Evolutionary conservation across 2,113 vertebrate genomes (phyloP), one percentile per base, ranked within the genome.

Genomic region (Percina caprodes): DNA sequence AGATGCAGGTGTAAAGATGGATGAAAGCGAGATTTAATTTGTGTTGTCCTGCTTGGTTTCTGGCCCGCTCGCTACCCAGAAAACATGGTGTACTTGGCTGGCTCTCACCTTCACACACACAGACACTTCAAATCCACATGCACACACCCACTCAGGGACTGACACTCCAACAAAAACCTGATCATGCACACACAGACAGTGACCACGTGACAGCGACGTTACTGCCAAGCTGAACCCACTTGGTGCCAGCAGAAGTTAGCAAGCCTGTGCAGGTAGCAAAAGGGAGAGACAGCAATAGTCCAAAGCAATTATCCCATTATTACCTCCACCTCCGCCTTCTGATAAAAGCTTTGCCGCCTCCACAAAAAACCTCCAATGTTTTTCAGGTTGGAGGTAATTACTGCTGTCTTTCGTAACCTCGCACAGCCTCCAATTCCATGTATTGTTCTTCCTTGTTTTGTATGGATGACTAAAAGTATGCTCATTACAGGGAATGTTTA

Each of bases 301-400:
- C 84, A 90, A 77, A 90, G 88, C 86, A 90, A 91, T 92, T 89
- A 90, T 89, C 79, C 78, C 48, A 69, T 91, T 87, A 92, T 93
- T 91, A 88, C 80, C 72, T 87, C 68, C 80, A 82, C 86, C 82
- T 85, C n/a, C 16, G 61, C 67, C 56, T 59, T 77, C 61, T 63
- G 85, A 87, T 90, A 80, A 90, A 89, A 90, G 90, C 89, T 74
- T 55, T 77, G 52, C 74, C 82, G 51, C 89, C 92, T 87, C 88
- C 89, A 79, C 83, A 88, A 68, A 76, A 69, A 76, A 69, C 79
- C 86, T 54, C 48, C 79, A 4, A 77, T 80, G 56, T 85, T 88
- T 79, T 69, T 88, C 82, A 85, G 78, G 79, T 83, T 80, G 74
- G 69, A 80, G 76, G 75, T 89, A 88, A 92, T 93, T 92, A 88